Evolutionary conservation across 2,113 vertebrate genomes (phyloP).

Genomic region (Saccopteryx bilineata): DNA sequence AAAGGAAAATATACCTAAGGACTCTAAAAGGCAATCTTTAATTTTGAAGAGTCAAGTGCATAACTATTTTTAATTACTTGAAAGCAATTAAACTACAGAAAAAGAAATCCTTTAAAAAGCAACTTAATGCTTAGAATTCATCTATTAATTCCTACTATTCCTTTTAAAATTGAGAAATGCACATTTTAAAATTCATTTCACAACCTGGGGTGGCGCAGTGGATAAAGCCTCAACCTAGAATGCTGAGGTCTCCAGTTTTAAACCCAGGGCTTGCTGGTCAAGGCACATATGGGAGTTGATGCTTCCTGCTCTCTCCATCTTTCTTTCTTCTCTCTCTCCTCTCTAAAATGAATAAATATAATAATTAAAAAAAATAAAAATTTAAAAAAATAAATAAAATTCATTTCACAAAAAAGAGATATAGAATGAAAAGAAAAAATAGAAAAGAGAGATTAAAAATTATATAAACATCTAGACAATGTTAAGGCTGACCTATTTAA

Average conservation of each 20-base stretch:
- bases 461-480: slow-evolving; percentile 34
- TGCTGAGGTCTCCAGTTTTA: too few relatives aligned
- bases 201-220: neutral
- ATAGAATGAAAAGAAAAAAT: slow-evolving; percentile 2
- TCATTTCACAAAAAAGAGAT: slow-evolving; percentile 40
- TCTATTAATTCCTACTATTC: neutral
- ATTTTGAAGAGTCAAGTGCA: slow-evolving; percentile 29
- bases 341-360: too few relatives aligned
- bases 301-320: too few relatives aligned
- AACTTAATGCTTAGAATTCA: slow-evolving; percentile 37
- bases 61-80: slow-evolving; percentile 11
- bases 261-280: too few relatives aligned
- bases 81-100: slow-evolving; percentile 44
- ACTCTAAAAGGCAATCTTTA: slow-evolving; percentile 20
- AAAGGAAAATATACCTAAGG: neutral
- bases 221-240: too few relatives aligned
- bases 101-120: slow-evolving; percentile 49
- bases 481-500: neutral
- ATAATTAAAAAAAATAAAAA: too few relatives aligned
- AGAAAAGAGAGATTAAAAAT: neutral
- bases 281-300: too few relatives aligned
- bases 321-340: too few relatives aligned
- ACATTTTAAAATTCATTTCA: slow-evolving; percentile 30
- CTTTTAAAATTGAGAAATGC: slow-evolving; percentile 36
- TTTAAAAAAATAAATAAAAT: neutral